Conservation (phyloP, 2,113 vertebrate species). For the Trogon melanurus region DNA sequence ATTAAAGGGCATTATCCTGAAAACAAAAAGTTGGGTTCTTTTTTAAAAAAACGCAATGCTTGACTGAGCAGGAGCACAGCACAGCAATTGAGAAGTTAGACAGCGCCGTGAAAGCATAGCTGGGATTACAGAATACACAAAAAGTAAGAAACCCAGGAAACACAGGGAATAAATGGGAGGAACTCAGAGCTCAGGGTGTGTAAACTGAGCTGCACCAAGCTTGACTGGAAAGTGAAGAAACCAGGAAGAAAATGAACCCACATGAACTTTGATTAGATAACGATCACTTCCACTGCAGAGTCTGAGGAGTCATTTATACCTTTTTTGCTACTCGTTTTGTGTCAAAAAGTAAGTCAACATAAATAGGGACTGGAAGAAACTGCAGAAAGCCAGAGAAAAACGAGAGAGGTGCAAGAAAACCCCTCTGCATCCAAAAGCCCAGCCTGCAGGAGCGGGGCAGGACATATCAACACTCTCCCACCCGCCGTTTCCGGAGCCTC, state of each 20-base stretch:
- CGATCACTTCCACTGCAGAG: not conserved
- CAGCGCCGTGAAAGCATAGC: not conserved
- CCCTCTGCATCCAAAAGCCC: not conserved
- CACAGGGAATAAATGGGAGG: not conserved
- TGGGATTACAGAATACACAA: slow-evolving; percentile 16
- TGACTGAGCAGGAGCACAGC: not conserved
- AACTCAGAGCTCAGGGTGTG: not conserved
- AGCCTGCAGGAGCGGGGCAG: not conserved
- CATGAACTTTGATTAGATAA: not conserved
- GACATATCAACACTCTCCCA: accelerated
- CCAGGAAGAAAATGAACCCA: not conserved
- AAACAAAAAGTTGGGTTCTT: not conserved
- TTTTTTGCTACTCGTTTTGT: not conserved
- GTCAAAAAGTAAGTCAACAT: not conserved
- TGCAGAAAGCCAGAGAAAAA: not conserved
- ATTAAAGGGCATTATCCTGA: not conserved
- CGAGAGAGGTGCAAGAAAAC: not conserved
- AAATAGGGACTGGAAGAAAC: not conserved
- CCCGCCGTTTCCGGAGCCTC: not conserved
- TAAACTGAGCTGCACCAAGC: not conserved
- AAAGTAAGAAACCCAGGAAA: slow-evolving; percentile 34
- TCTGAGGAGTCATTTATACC: not conserved
- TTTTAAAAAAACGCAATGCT: not conserved
- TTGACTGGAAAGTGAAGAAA: not conserved
- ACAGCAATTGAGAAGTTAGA: not conserved